A percentile compares a stretch with the other conserved stretches of the same genome.
phyloP scores from a whole-genome alignment of 2,113 vertebrate species.

The Acrocephalus kingi region DNA sequence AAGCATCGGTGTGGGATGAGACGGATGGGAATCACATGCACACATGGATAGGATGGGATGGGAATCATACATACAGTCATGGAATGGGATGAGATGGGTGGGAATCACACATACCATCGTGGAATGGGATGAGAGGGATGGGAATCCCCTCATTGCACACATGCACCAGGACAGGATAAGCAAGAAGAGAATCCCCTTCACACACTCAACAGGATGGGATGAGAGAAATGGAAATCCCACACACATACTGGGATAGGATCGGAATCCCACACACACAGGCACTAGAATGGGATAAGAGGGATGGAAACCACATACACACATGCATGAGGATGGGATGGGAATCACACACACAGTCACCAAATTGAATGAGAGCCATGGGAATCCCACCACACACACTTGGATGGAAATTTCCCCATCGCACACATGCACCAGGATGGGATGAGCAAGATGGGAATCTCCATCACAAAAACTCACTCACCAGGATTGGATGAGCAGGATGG shows the following conservation, averaged over 20 bases:
- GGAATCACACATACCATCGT: background rate
- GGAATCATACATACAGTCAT: background rate
- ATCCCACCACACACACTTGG: background rate
- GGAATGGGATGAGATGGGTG: background rate
- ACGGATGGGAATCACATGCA: background rate
- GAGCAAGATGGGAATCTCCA: background rate
- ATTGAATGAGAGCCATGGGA: background rate
- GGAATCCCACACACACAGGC: background rate
- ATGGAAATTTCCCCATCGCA: background rate
- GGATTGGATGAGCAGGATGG: background rate
- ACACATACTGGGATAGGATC: background rate
- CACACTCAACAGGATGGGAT: background rate
- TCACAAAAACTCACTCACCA: background rate
- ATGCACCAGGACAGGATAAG: background rate
- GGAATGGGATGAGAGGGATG: background rate
- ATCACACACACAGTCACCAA: background rate
- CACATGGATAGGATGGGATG: background rate
- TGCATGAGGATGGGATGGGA: background rate
- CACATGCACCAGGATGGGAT: background rate
- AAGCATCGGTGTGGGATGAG: background rate
- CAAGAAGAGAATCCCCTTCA: background rate
- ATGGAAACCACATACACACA: background rate
- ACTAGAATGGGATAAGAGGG: background rate
- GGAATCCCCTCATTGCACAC: background rate
- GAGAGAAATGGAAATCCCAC: background rate